A percentile compares a stretch with the other conserved stretches of the same genome.
Conservation (phyloP, 2,797 vertebrate species). For the Oceanodroma leucorhoa region DNA sequence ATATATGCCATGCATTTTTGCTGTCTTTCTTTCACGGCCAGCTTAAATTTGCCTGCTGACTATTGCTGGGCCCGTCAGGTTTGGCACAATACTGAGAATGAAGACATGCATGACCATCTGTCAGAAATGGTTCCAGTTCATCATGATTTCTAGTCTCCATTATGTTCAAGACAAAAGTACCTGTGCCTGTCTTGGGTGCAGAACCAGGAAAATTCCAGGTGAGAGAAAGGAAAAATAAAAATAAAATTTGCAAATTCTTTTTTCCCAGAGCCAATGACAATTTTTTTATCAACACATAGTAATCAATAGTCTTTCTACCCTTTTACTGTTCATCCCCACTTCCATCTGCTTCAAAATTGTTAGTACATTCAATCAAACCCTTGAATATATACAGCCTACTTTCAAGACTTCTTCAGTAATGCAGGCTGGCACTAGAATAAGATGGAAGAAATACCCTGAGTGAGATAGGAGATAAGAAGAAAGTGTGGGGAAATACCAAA, state of each 20-base stretch:
- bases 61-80: not conserved
- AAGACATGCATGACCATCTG: not conserved
- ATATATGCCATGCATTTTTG: not conserved
- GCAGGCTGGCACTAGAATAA: not conserved
- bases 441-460: not conserved
- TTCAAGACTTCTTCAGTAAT: not conserved
- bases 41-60: not conserved
- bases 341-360: not conserved
- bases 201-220: not conserved
- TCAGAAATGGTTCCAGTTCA: not conserved
- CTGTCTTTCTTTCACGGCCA: not conserved
- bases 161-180: not conserved
- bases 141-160: not conserved
- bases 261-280: not conserved
- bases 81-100: not conserved
- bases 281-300: not conserved
- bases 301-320: not conserved
- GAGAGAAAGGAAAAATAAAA: not conserved
- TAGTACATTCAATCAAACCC: not conserved
- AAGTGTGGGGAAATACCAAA: not conserved
- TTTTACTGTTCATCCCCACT: not conserved
- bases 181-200: not conserved
- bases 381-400: not conserved
- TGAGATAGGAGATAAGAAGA: not conserved
- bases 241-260: not conserved